Percentiles rank a stretch among this genome's conserved stretches.
phyloP scores from a whole-genome alignment of 2,797 vertebrate genomes.

The Dallia pectoralis region DNA sequence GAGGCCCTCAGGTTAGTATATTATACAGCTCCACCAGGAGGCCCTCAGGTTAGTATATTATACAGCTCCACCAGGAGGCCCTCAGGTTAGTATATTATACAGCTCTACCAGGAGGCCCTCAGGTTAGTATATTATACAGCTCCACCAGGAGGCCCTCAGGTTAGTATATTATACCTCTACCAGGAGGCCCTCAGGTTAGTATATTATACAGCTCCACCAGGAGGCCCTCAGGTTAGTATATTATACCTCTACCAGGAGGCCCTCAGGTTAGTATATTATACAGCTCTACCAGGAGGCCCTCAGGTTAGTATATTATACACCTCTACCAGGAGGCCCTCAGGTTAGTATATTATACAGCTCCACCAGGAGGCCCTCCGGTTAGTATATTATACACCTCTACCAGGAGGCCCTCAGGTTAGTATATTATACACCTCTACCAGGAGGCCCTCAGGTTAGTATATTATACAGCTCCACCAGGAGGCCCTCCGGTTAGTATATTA shows the following conservation, averaged over 20 bases:
- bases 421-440: background rate
- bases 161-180: constrained; percentile 18
- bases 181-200: constrained; percentile 28
- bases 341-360: background rate
- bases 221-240: constrained; percentile 87
- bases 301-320: background rate
- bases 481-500: too few relatives aligned
- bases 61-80: constrained; percentile 22
- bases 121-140: background rate
- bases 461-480: background rate
- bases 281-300: background rate
- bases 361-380: constrained; percentile 2
- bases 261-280: background rate
- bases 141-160: constrained; percentile 9
- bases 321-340: constrained; percentile 18
- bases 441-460: background rate
- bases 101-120: background rate
- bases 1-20: background rate
- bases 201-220: constrained; percentile 91
- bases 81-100: constrained; percentile 13
- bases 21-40: constrained; percentile 7
- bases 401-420: background rate
- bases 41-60: constrained; percentile 20
- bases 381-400: background rate
- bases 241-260: constrained; percentile 5